A percentile compares a stretch with the other conserved stretches of the same genome.
These are phyloP conservation scores for Nematolebias whitei DNA, from an alignment of 2,113 vertebrate species.

Conservation along the genomic window DNA sequence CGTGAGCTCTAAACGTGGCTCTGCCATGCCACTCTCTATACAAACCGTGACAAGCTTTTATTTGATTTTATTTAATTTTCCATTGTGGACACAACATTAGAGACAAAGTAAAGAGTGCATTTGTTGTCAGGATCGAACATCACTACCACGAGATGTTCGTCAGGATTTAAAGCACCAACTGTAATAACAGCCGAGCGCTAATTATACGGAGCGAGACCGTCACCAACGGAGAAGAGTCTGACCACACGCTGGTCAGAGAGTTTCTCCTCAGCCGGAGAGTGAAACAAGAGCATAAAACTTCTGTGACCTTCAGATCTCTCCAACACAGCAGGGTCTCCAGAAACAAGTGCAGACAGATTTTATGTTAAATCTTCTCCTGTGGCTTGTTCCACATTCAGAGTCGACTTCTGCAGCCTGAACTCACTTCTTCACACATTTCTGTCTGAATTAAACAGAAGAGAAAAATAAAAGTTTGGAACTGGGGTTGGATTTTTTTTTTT, in stretches of 20 bases:
- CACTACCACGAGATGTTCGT: background rate
- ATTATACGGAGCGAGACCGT: background rate
- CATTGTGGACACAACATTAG: background rate
- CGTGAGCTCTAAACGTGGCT: too few relatives aligned
- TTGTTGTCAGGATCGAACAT: background rate
- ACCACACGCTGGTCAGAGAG: background rate
- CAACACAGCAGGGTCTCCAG: constrained; percentile 5
- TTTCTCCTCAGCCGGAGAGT: constrained; percentile 2
- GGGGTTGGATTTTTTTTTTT: rapidly evolving
- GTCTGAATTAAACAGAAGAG: background rate
- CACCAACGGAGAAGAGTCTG: background rate
- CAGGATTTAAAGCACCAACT: constrained; percentile 3
- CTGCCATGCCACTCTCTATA: too few relatives aligned
- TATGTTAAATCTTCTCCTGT: background rate
- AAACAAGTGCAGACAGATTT: background rate
- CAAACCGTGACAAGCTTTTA: background rate
- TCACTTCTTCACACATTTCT: background rate
- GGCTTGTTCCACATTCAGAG: background rate
- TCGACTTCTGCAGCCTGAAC: background rate
- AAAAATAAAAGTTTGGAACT: background rate
- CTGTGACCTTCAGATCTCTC: constrained; percentile 18
- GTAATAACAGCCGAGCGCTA: background rate
- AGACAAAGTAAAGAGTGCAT: background rate
- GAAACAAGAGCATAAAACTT: background rate
- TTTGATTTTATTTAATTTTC: background rate